Evolutionary conservation across 2,113 vertebrate species (phyloP).

Genomic region (Rhagologus leucostigma): DNA sequence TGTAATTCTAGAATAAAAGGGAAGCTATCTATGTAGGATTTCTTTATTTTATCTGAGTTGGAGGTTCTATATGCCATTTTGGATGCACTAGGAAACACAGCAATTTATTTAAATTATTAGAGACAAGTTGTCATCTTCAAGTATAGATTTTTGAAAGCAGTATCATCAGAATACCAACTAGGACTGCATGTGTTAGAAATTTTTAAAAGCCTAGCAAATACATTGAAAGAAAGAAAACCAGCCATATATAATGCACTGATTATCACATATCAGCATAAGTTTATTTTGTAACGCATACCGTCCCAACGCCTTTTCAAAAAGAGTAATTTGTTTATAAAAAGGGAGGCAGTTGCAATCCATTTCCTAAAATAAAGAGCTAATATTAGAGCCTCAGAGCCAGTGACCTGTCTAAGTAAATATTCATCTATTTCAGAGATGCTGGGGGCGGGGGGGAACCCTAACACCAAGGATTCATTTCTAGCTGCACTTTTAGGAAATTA

Average conservation of each 20-base stretch:
- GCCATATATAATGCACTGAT: neutral
- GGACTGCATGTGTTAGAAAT: neutral
- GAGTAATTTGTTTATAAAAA: neutral
- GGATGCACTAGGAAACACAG: neutral
- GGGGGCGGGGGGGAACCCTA: fast-evolving
- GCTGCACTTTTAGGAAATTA: neutral
- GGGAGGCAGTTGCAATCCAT: neutral
- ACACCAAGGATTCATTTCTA: neutral
- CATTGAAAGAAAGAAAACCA: neutral
- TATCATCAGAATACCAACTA: neutral
- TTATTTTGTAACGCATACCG: neutral
- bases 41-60: neutral
- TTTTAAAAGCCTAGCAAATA: neutral
- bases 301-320: neutral
- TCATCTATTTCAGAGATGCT: neutral
- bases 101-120: neutral
- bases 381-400: neutral
- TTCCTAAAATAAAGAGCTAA: neutral
- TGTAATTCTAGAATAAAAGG: neutral
- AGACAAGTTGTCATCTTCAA: neutral
- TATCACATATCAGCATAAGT: neutral
- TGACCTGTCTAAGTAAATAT: neutral
- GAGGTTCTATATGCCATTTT: neutral
- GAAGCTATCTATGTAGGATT: neutral
- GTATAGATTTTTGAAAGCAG: neutral